Conservation (phyloP, 2,888 invertebrate species). For the Agrotis segetum region DNA sequence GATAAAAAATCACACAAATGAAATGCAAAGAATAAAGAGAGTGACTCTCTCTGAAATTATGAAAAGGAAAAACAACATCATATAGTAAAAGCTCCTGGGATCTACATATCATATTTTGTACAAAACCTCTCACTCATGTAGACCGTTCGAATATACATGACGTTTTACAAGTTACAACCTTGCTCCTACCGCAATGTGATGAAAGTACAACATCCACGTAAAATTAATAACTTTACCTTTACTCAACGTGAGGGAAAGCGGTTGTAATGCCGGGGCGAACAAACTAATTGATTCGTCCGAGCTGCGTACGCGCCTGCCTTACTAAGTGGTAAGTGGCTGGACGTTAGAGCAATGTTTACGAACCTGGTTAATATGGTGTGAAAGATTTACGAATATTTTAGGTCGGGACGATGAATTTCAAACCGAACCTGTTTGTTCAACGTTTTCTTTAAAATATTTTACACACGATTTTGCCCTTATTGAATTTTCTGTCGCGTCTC, state of each 20-base stretch:
- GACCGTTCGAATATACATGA: constrained; percentile 4
- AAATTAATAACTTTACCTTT: constrained; percentile 47
- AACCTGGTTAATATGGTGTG: constrained; percentile 29
- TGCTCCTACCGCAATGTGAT: constrained; percentile 9
- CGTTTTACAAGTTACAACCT: constrained; percentile 8
- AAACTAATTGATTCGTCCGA: constrained; percentile 61
- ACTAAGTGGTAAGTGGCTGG: constrained; percentile 35
- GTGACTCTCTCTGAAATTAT: background rate
- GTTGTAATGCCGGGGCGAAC: constrained; percentile 35
- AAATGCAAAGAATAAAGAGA: background rate
- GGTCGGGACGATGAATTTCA: constrained; percentile 6
- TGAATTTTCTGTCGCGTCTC: constrained; percentile 26
- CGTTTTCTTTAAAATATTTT: constrained; percentile 40
- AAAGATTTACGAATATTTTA: constrained; percentile 29
- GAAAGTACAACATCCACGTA: constrained; percentile 40
- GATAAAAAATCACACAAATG: background rate
- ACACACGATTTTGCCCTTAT: constrained; percentile 31
- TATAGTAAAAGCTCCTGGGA: background rate
- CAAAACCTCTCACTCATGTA: background rate
- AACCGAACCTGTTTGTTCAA: constrained; percentile 10
- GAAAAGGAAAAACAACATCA: background rate
- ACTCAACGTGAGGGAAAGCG: constrained; percentile 43
- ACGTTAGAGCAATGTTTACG: constrained; percentile 45
- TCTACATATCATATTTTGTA: background rate
- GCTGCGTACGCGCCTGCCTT: constrained; percentile 56